Conservation (phyloP, 2,888 invertebrate species). For the Tetheella fluctuosa region DNA sequence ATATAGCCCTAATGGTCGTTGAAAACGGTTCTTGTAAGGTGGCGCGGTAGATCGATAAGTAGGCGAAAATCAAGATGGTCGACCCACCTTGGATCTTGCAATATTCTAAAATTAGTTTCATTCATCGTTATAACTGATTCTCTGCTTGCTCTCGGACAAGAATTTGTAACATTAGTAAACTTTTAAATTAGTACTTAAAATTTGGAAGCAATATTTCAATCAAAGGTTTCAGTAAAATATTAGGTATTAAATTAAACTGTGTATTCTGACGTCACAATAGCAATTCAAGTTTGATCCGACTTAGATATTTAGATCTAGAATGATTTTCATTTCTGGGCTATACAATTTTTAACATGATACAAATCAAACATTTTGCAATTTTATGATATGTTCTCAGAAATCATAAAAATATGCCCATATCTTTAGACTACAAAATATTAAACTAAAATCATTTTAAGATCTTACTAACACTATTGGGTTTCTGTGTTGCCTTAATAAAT, state of each 20-base stretch:
- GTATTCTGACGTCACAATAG: neutral
- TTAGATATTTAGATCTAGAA: neutral
- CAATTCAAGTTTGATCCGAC: neutral
- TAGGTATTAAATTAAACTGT: neutral
- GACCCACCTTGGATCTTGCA: constrained; percentile 43
- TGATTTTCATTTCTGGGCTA: neutral
- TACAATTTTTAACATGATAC: neutral
- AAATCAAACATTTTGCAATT: too few species aligned
- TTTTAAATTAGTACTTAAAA: neutral
- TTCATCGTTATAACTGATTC: constrained; percentile 33
- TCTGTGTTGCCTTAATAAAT: too few species aligned
- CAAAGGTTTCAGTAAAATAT: neutral
- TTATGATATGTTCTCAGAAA: too few species aligned
- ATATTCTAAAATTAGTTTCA: constrained; percentile 52
- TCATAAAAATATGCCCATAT: too few species aligned
- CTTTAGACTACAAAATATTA: too few species aligned
- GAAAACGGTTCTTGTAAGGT: neutral
- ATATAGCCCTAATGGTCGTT: neutral
- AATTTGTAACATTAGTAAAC: neutral
- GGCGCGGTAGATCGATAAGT: constrained; percentile 62
- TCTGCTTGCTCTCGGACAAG: constrained; percentile 13
- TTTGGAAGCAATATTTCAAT: neutral
- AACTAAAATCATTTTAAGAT: too few species aligned
- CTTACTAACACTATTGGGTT: too few species aligned
- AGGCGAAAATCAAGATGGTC: constrained; percentile 70